Percentiles rank a stretch among this genome's conserved stretches.
Evolutionary conservation across 1,140 invertebrate genomes (phyloP).

Genomic region (Drosophila saltans): DNA sequence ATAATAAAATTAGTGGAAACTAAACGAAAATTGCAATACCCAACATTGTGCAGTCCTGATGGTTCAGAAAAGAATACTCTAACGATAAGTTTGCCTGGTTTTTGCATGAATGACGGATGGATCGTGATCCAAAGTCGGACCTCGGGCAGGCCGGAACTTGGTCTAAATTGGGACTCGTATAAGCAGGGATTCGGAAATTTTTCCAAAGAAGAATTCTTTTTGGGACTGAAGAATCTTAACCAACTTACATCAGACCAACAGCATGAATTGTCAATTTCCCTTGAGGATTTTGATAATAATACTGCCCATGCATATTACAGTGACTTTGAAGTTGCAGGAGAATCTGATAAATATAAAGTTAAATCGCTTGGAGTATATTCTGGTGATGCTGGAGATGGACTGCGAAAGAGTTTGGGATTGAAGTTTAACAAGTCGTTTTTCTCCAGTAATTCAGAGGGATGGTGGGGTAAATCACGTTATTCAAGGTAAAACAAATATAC

Average conservation of each 20-base stretch:
- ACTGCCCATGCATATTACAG: not conserved
- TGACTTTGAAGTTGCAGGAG: constrained; percentile 1
- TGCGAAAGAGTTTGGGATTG: not conserved
- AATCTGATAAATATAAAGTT: not conserved
- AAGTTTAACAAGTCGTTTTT: not conserved
- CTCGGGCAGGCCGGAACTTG: not conserved
- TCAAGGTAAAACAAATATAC: too few species aligned
- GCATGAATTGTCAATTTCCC: not conserved
- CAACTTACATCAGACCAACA: not conserved
- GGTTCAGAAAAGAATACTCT: not conserved
- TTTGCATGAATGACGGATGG: too few species aligned
- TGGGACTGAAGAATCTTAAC: constrained; percentile 19
- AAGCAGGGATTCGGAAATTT: not conserved
- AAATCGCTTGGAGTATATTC: not conserved
- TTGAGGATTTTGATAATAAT: not conserved
- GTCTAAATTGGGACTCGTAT: not conserved
- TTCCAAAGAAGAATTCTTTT: not conserved
- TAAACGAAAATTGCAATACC: not conserved
- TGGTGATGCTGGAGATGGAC: constrained; percentile 4
- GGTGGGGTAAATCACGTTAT: not conserved
- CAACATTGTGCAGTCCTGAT: not conserved
- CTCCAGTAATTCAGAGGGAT: not conserved
- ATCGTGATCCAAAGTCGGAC: not conserved
- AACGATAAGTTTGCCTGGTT: not conserved
- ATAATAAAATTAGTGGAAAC: not conserved